These are phyloP conservation scores for Cottoperca gobio DNA, from an alignment of 2,797 vertebrate species.

Conservation along the genomic window DNA sequence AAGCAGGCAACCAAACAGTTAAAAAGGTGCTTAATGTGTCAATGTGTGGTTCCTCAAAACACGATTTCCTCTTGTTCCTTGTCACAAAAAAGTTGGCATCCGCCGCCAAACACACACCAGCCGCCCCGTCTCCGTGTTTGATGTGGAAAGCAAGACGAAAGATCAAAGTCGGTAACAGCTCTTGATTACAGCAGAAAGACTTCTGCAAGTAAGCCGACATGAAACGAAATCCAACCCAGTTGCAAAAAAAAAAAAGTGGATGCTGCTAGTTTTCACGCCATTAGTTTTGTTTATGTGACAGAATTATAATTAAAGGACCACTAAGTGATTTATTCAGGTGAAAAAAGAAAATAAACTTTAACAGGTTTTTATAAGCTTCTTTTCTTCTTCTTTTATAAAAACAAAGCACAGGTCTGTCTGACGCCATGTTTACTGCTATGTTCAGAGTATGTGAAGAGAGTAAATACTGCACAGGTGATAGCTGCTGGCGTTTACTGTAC, in stretches of 20 bases:
- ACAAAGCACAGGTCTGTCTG: not conserved
- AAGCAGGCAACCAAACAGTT: not conserved
- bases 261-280: not conserved
- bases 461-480: not conserved
- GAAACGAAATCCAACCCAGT: conserved; percentile 29
- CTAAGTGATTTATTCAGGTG: not conserved
- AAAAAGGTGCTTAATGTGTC: not conserved
- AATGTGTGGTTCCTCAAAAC: not conserved
- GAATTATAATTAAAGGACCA: not conserved
- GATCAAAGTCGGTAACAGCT: conserved; percentile 24
- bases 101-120: not conserved
- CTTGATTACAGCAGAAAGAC: conserved; percentile 33
- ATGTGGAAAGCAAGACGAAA: conserved; percentile 20
- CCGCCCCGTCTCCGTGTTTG: conserved; percentile 2
- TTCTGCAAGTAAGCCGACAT: conserved; percentile 25
- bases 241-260: not conserved
- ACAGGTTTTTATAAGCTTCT: not conserved
- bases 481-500: conserved; percentile 3
- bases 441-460: not conserved
- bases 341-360: not conserved
- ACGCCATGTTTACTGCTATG: not conserved
- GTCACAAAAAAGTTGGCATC: conserved; percentile 2
- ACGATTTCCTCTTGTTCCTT: conserved; percentile 1
- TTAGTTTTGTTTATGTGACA: conserved; percentile 1
- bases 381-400: too few relatives aligned